Percentiles rank a stretch among this genome's conserved stretches.
Evolutionary conservation across 2,797 vertebrate species (phyloP).

Genomic region (Sebastes oblongus): DNA sequence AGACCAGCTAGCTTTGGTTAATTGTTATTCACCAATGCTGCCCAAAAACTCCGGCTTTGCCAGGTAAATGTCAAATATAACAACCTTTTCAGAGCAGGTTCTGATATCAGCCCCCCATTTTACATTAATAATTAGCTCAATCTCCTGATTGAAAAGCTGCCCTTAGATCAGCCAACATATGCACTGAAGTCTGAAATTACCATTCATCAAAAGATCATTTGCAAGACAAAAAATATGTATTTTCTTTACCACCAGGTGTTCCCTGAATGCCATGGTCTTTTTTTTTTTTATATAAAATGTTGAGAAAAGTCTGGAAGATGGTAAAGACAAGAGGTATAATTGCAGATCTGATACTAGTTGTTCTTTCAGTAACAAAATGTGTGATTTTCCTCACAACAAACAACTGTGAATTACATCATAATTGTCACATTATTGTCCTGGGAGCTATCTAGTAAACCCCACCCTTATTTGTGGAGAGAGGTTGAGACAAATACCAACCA

Average conservation of each 20-base stretch:
- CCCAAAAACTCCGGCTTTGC: not conserved
- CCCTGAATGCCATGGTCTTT: not conserved
- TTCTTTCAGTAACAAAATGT: not conserved
- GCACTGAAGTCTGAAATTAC: conserved; percentile 7
- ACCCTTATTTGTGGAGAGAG: not conserved
- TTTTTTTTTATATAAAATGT: not conserved
- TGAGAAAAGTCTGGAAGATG: not conserved
- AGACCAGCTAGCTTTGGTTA: not conserved
- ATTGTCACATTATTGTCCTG: not conserved
- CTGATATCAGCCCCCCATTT: not conserved
- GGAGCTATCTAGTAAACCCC: not conserved
- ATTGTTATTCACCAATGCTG: not conserved
- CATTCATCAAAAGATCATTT: conserved; percentile 26
- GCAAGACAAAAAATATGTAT: conserved; percentile 7
- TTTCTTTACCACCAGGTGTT: not conserved
- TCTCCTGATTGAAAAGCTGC: conserved; percentile 31
- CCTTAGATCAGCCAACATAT: not conserved
- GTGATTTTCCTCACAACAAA: not conserved
- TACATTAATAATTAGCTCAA: conserved; percentile 21
- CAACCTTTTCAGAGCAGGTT: conserved; percentile 13
- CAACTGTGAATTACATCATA: not conserved
- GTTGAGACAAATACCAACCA: not conserved
- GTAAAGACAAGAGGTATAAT: not conserved
- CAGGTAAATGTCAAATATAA: conserved; percentile 52
- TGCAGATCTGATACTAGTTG: not conserved